Evolutionary conservation across 2,113 vertebrate species (phyloP), one percentile per base, ranked within the genome.

Genomic region (Amazona guildingii): DNA sequence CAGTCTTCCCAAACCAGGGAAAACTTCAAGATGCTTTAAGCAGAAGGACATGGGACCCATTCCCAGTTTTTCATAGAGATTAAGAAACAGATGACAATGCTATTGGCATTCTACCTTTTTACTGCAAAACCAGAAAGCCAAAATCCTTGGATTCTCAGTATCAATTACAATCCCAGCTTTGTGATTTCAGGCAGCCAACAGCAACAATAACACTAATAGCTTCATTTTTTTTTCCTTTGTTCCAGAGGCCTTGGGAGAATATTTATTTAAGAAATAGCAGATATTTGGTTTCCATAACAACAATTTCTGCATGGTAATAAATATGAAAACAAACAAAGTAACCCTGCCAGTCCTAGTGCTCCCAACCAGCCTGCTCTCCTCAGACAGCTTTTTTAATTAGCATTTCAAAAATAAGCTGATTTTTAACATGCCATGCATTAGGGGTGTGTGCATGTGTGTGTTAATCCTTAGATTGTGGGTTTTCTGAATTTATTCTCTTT

Each of bases 201-300:
- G 46, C 69, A 91, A 67, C 62, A 89, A 59, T 78, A 86, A 79
- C 2, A 5, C 25, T 94, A 89, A 75, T 21, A 86, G 57, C n/a
- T 89, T 61, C 46, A 66, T 41, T 75, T 92, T 39, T 37, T 87
- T 87, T 89, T 75, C 25, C 29, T 64, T 63, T 68, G 13, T 89
- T 92, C n/a, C 49, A 88, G 41, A 73, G 33, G 29, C 39, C 31
- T 74, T 91, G 13, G 48, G 44, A 88, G 63, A 66, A 62, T 55
- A 75, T 77, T 92, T 83, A 74, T 79, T 93, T 80, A 80, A 77
- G 59, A 94, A 90, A 94, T 37, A 90, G 39, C 33, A 88, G 61
- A 51, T 48, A 90, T 79, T 73, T 79, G 15, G 62, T 75, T 92
- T 85, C 85, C 75, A 86, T 90, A 94, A 83, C 70, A 85, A 88